Conservation (phyloP, 2,888 invertebrate genomes). For the Strigamia maritima region DNA sequence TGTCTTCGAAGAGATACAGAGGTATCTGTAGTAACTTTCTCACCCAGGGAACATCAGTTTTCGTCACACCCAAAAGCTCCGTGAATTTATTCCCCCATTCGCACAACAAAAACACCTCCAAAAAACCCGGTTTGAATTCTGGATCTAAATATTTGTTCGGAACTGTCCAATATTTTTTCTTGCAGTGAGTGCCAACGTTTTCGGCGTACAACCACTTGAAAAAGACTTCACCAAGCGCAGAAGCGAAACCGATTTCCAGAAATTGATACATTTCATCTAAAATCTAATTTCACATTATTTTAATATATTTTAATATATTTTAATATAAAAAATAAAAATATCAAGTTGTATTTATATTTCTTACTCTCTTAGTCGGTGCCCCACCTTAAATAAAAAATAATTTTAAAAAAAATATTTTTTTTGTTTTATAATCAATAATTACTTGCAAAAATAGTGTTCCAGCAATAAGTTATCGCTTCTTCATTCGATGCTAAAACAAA, state of each 20-base stretch:
- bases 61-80: background rate
- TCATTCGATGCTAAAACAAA: background rate
- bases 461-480: slow-evolving; percentile 1
- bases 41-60: background rate
- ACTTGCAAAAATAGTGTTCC: background rate
- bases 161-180: background rate
- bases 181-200: background rate
- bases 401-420: background rate
- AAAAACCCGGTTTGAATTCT: background rate
- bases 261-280: slow-evolving; percentile 6
- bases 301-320: background rate
- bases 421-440: background rate
- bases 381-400: background rate
- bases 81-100: background rate
- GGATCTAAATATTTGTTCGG: background rate
- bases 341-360: background rate
- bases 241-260: background rate
- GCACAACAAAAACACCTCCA: background rate
- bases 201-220: slow-evolving; percentile 3
- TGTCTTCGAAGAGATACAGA: background rate
- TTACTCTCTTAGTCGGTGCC: background rate
- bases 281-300: background rate
- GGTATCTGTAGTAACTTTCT: background rate
- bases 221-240: background rate
- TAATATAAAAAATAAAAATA: background rate